A percentile compares a stretch with the other conserved stretches of the same genome.
These are phyloP conservation scores for Nematopogon swammerdamellus DNA, from an alignment of 2,888 invertebrate species.

Conservation along the genomic window DNA sequence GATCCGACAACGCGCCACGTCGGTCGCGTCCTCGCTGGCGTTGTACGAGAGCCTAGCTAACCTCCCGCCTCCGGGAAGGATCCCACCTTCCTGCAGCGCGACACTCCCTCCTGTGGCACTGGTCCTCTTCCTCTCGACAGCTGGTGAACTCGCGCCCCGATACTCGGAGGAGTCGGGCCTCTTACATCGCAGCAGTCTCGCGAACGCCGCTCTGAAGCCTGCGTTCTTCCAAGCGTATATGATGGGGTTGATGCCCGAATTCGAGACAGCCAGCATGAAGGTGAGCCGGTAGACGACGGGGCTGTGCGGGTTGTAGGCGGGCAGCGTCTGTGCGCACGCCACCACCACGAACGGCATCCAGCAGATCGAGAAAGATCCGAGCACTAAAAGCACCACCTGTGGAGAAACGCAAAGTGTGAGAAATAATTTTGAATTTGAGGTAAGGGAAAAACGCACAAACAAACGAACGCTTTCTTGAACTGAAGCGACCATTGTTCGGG, in stretches of 20 bases:
- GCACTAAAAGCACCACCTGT: slow-evolving; percentile 72
- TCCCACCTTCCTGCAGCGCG: slow-evolving; percentile 43
- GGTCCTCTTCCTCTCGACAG: slow-evolving; percentile 44
- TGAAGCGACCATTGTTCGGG: no score
- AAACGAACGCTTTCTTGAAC: no score
- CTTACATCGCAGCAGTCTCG: slow-evolving; percentile 63
- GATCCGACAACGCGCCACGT: slow-evolving; percentile 41
- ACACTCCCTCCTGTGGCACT: slow-evolving; percentile 26
- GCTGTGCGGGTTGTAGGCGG: slow-evolving; percentile 45
- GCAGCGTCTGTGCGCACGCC: slow-evolving; percentile 59
- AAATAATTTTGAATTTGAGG: no score
- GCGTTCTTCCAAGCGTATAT: slow-evolving; percentile 86
- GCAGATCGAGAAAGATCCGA: slow-evolving; percentile 77
- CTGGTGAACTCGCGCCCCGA: slow-evolving; percentile 48
- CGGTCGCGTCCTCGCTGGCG: slow-evolving; percentile 24
- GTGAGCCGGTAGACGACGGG: slow-evolving; percentile 61
- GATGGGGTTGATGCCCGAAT: slow-evolving; percentile 77
- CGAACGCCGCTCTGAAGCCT: slow-evolving; percentile 71
- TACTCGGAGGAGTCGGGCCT: slow-evolving; percentile 58
- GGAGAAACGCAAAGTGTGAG: no score
- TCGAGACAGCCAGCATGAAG: slow-evolving; percentile 72
- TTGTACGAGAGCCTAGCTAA: slow-evolving; percentile 41
- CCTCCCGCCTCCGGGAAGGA: slow-evolving; percentile 38
- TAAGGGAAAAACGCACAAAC: no score
- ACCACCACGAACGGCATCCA: slow-evolving; percentile 79